Conservation (phyloP, 2,113 vertebrate genomes). For the Chaetura pelagica region DNA sequence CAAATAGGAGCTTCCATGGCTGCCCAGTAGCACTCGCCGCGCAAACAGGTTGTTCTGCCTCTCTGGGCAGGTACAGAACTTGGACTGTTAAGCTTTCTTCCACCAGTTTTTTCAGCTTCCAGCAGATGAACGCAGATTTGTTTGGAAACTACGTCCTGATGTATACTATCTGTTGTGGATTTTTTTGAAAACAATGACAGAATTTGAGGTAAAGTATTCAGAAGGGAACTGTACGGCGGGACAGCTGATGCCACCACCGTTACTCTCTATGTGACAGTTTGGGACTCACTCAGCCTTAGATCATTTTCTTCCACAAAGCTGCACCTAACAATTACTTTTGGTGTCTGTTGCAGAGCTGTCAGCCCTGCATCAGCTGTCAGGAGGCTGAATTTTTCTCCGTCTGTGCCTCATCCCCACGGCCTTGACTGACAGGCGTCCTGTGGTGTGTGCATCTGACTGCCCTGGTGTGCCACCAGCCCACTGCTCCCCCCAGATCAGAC, state of each 20-base stretch:
- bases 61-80: neutral
- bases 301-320: conserved; percentile 35
- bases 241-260: neutral
- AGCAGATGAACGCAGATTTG: conserved; percentile 7
- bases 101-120: neutral
- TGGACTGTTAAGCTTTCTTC: neutral
- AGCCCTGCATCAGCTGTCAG: conserved; percentile 32
- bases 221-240: neutral
- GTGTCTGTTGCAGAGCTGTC: conserved; percentile 46
- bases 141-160: neutral
- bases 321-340: conserved; percentile 53
- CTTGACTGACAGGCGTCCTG: conserved; percentile 26
- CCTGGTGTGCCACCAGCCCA: neutral
- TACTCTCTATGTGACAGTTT: neutral
- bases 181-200: neutral
- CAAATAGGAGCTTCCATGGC: neutral
- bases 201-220: neutral
- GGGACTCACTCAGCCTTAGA: neutral
- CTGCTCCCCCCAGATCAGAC: neutral
- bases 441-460: neutral
- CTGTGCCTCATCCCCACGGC: neutral
- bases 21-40: neutral
- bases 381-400: conserved; percentile 37
- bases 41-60: neutral
- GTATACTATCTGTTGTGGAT: neutral